These are phyloP conservation scores for Cynoglossus semilaevis DNA, from an alignment of 2,113 vertebrate genomes.

Conservation along the genomic window DNA sequence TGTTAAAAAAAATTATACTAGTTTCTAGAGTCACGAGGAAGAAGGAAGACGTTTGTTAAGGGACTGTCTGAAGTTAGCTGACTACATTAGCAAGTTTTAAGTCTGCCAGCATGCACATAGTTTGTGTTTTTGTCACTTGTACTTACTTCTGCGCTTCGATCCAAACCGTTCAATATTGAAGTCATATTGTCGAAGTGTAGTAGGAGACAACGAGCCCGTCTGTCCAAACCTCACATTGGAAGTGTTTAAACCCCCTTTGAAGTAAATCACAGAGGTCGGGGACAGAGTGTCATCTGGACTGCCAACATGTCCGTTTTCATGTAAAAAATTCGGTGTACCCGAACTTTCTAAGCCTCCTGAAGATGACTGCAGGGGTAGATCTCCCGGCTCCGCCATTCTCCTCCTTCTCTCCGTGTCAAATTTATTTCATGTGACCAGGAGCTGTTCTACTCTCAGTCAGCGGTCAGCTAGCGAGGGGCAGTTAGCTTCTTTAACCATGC, in stretches of 20 bases:
- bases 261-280: constrained; percentile 80
- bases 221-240: constrained; percentile 58
- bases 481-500: constrained; percentile 7
- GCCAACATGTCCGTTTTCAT: constrained; percentile 66
- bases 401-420: constrained; percentile 17
- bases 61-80: constrained; percentile 6
- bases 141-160: constrained; percentile 73
- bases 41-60: constrained; percentile 11
- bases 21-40: neutral
- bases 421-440: constrained; percentile 55
- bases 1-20: too few relatives aligned
- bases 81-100: constrained; percentile 6
- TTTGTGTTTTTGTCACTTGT: neutral
- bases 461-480: constrained; percentile 3
- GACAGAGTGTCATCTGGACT: constrained; percentile 76
- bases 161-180: constrained; percentile 70
- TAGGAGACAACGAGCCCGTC: constrained; percentile 35
- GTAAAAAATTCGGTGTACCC: constrained; percentile 24
- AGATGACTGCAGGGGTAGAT: constrained; percentile 23
- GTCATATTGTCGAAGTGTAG: constrained; percentile 63
- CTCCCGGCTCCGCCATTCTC: constrained; percentile 66
- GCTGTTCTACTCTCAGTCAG: neutral
- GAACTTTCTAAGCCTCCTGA: constrained; percentile 38
- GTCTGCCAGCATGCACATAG: neutral
- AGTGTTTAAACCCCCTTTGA: constrained; percentile 76